Evolutionary conservation across 2,113 vertebrate species (phyloP).

Genomic region (Gopherus evgoodei): DNA sequence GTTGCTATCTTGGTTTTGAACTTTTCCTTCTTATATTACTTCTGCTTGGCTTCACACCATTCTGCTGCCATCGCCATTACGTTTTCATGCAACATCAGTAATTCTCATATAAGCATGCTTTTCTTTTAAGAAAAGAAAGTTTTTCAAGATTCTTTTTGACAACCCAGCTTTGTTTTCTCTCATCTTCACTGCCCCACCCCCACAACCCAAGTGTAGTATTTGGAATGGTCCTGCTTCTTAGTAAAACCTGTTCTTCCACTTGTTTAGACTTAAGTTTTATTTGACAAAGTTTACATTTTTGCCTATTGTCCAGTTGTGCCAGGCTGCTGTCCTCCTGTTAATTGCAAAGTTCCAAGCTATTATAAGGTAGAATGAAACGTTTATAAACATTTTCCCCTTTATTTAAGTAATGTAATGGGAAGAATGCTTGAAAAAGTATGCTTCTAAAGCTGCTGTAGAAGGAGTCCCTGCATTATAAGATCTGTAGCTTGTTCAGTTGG

Average conservation of each 20-base stretch:
- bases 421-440: neutral
- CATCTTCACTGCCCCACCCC: neutral
- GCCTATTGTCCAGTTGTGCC: neutral
- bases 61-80: neutral
- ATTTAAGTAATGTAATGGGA: neutral
- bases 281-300: too few relatives aligned
- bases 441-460: neutral
- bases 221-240: neutral
- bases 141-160: neutral
- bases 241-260: neutral
- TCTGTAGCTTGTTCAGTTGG: neutral
- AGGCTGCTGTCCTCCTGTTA: neutral
- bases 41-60: slow-evolving; percentile 5
- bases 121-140: neutral
- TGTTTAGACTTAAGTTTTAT: too few relatives aligned
- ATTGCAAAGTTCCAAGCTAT: neutral
- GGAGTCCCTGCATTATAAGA: neutral
- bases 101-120: neutral
- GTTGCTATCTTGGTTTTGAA: slow-evolving; percentile 14
- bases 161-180: neutral
- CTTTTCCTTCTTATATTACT: neutral
- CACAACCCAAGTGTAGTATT: neutral
- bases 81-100: neutral
- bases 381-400: neutral
- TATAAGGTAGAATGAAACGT: neutral